Base-by-base conservation (phyloP, 53 echinoderm and acorn worm species). In the Henricia sp. region DNA sequence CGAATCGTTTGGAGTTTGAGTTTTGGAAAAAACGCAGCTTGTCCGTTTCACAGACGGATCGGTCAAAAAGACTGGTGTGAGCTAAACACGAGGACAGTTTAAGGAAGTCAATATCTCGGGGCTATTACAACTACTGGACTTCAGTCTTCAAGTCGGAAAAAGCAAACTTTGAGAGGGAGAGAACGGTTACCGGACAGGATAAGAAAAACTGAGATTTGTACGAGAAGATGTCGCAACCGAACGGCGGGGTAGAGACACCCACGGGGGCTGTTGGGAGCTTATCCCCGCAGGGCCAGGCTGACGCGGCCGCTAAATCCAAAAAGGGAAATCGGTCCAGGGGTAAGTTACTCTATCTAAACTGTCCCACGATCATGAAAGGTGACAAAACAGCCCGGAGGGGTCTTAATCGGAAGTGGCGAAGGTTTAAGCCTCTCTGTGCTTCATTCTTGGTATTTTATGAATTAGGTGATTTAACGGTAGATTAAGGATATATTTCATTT, bases 261-360 rank as follows among this genome's bases (percentile, higher is more conserved):
- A 44, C 77, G 60, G 77, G 59, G 16, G 43, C 40, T 34, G 59
- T 17, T 28, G 77, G 77, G 0, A 77, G 42, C 28, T 42, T 60
- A 6, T 60, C 77, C 58, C 77, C 77, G 37, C 77, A 77, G 57
- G 60, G 77, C 17, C 65, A 63, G 66, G 37, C 50, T 4, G 86
- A 86, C 37, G 43, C 65, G 27, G 38, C 50, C 27, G 32, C 74
- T 19, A 86, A 86, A 65, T 74, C 86, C 6, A 86, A 86, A 58
- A 86, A 86, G 55, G 86, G 86, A 0, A 86, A 74, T 52, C 86
- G 86, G 4, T 86, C 86, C 12, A 33, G 86, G 74, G 86, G 86
- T 86, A 86, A 86, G 86, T 35, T 27, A 50, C 24, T 21, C 46
- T 53, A 50, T 29, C 25, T 57, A 8, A 38, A 4, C 42, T 8